Evolutionary conservation across 1,140 invertebrate genomes (phyloP), one percentile per base, ranked within the genome.

Genomic region (Bombus waltoni): DNA sequence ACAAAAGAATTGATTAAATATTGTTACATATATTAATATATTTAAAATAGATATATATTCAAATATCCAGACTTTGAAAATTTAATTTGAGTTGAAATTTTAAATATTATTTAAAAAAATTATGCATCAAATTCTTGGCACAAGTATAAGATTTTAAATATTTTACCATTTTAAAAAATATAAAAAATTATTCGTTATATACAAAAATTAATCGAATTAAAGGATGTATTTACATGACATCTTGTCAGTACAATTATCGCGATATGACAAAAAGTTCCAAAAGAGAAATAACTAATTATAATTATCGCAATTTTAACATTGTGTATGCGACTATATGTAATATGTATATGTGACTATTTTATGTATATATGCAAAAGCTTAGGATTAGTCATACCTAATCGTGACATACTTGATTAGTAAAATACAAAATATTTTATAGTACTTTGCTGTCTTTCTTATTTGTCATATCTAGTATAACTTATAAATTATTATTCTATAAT

Each of bases 341-440:
- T 32, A 32, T 32, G 32, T 32, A 32, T 32, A 32, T 32, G 32
- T 32, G 32, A 32, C 22, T 42, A 10, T 47, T 66, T 68, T 35
- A 11, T 53, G 22, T 68, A 68, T 22, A 47, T 70, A 79, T 47
- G 38, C 32, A 35, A 47, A 32, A 32, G n/a, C 44, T 78, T 68
- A 74, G 2, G 40, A 66, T 83, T 72, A 59, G 44, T 68, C 59
- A 74, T 75, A 82, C 57, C 74, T 18, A 66, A 8, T n/a, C 10
- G 38, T 32, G 44, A 11, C 35, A 53, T 15, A 35, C 15, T 53
- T 53, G 47, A 53, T 53, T 28, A 68, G 1, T 2, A 11, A 76
- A 4, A 9, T n/a, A 65, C 10, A 83, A 68, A 42, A 68, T 77
- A 77, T 40, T 28, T 59, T 57, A 40, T 28, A 28, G 1, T 25